These are phyloP conservation scores for Drosophila repleta DNA, from an alignment of 1,140 invertebrate species.

Conservation along the genomic window DNA sequence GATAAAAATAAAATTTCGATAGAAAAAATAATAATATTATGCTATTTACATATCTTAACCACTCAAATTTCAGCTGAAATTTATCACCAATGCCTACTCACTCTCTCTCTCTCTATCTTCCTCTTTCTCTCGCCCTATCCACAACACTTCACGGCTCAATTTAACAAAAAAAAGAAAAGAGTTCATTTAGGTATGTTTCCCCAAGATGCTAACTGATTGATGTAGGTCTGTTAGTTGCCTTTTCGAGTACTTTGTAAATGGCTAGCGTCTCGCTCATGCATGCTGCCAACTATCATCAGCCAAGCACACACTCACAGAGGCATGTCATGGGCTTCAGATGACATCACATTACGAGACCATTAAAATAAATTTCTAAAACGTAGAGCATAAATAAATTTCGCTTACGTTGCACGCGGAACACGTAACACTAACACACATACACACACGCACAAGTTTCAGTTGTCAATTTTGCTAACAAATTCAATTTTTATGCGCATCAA, in stretches of 20 bases:
- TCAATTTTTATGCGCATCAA: slow-evolving; percentile 54
- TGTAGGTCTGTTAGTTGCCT: slow-evolving; percentile 29
- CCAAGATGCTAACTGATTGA: slow-evolving; percentile 32
- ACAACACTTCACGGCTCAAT: no score
- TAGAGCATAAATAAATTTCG: slow-evolving; percentile 49
- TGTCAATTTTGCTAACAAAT: slow-evolving; percentile 53
- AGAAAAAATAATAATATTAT: no score
- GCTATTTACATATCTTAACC: no score
- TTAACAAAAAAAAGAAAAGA: no score
- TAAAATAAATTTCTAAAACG: slow-evolving; percentile 52
- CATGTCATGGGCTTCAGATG: slow-evolving; percentile 14
- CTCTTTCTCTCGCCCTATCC: no score
- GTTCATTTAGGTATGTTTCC: background rate
- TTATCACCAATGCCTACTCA: no score
- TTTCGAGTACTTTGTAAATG: background rate
- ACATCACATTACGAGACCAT: slow-evolving; percentile 44
- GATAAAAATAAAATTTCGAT: no score
- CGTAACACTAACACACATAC: slow-evolving; percentile 5
- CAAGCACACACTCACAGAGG: background rate
- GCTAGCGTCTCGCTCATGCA: slow-evolving; percentile 4
- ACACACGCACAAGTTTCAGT: slow-evolving; percentile 37
- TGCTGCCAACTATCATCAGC: slow-evolving; percentile 31
- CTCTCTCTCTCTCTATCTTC: no score
- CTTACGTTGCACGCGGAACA: slow-evolving; percentile 41
- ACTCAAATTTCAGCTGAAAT: no score